Evolutionary conservation across 2,888 invertebrate genomes (phyloP).

Genomic region (Pyrrhia umbra): DNA sequence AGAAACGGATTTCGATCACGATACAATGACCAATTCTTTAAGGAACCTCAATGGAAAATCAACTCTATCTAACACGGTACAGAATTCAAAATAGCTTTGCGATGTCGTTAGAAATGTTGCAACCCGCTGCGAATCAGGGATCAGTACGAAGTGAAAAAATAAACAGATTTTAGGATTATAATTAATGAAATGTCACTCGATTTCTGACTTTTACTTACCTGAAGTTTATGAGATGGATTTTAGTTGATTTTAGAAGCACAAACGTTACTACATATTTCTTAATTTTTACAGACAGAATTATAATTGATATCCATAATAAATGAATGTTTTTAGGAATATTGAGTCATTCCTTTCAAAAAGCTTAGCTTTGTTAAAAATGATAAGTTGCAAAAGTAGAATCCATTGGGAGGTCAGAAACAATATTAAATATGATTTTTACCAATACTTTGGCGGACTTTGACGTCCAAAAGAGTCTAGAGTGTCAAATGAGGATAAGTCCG

Average conservation of each 20-base stretch:
- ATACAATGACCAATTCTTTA: conserved; percentile 61
- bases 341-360: too few species aligned
- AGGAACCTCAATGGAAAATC: conserved; percentile 26
- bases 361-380: too few species aligned
- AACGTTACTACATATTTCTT: not conserved
- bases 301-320: too few species aligned
- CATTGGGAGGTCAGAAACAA: too few species aligned
- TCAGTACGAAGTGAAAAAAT: conserved; percentile 71
- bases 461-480: too few species aligned
- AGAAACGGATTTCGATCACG: conserved; percentile 75
- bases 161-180: conserved; percentile 80
- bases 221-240: conserved; percentile 47
- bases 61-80: not conserved
- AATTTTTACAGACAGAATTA: not conserved
- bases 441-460: too few species aligned
- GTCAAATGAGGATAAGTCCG: too few species aligned
- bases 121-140: conserved; percentile 82
- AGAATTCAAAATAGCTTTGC: conserved; percentile 41
- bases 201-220: conserved; percentile 74
- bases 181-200: conserved; percentile 83
- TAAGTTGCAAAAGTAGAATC: too few species aligned
- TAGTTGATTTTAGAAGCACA: conserved; percentile 1
- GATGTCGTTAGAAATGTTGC: conserved; percentile 50
- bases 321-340: too few species aligned
- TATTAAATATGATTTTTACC: too few species aligned